phyloP scores from a whole-genome alignment of 2,113 vertebrate species.

The Gobio gobio region DNA sequence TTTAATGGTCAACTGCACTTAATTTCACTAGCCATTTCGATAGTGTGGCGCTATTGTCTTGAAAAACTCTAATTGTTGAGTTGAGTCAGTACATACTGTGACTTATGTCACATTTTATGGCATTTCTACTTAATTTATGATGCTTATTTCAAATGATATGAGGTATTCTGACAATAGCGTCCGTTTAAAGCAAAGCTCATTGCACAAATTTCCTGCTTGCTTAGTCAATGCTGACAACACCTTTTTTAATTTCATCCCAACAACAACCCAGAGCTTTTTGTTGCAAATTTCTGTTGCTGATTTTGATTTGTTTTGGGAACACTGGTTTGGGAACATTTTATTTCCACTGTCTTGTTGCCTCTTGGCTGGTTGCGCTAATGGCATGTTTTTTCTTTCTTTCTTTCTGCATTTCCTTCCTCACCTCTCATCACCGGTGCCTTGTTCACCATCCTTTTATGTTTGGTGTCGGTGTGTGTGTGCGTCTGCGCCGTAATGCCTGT shows the following conservation, averaged over 20 bases:
- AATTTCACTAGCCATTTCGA: conserved; percentile 39
- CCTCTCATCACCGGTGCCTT: conserved; percentile 65
- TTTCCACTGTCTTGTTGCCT: conserved; percentile 67
- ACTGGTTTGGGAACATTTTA: conserved; percentile 61
- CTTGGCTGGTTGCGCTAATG: conserved; percentile 77
- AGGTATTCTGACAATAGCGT: conserved; percentile 57
- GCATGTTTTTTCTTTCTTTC: conserved; percentile 77
- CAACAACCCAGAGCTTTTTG: conserved; percentile 60
- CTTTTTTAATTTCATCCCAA: conserved; percentile 44
- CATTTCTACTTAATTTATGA: not conserved
- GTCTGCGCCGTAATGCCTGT: conserved; percentile 47
- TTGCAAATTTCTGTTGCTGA: conserved; percentile 55
- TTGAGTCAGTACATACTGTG: not conserved
- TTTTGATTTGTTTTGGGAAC: conserved; percentile 57
- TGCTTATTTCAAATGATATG: not conserved
- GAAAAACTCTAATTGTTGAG: conserved; percentile 31
- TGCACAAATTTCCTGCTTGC: conserved; percentile 53
- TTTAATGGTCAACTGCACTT: conserved; percentile 37
- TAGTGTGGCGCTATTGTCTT: conserved; percentile 55
- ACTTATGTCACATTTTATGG: not conserved
- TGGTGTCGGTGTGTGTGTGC: conserved; percentile 44
- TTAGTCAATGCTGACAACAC: conserved; percentile 48
- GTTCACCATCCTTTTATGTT: conserved; percentile 51
- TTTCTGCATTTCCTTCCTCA: conserved; percentile 73
- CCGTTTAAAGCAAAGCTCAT: conserved; percentile 41